These are phyloP conservation scores for Mormyrus proboscirostris DNA, from an alignment of 2,797 vertebrate species.

Conservation along the genomic window DNA sequence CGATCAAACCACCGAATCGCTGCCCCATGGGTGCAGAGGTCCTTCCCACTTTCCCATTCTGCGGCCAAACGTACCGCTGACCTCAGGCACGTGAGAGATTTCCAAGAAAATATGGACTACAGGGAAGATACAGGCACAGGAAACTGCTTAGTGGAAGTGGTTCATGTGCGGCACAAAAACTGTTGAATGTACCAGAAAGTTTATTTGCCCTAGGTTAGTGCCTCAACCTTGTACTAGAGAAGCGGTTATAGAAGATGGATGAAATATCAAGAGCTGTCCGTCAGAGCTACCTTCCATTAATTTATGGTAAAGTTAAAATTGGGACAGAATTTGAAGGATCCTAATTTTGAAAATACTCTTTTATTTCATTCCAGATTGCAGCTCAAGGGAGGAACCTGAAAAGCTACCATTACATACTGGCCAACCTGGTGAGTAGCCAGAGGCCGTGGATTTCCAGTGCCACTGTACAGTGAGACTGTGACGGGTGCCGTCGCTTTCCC, in stretches of 20 bases:
- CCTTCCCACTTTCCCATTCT: neutral
- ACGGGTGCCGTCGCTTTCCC: neutral
- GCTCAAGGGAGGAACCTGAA: constrained; percentile 85
- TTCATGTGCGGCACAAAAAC: neutral
- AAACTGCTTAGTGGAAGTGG: neutral
- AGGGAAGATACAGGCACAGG: neutral
- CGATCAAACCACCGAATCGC: constrained; percentile 47
- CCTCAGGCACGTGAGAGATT: neutral
- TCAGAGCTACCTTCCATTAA: neutral
- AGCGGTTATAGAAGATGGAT: neutral
- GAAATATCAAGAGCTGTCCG: neutral
- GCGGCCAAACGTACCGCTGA: constrained; percentile 11
- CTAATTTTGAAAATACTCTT: neutral
- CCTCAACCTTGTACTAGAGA: neutral
- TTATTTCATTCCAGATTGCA: constrained; percentile 68
- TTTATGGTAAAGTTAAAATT: neutral
- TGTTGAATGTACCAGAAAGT: neutral
- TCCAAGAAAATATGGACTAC: neutral
- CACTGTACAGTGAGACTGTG: neutral
- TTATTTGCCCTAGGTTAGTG: neutral
- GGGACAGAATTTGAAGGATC: neutral
- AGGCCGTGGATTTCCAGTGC: neutral
- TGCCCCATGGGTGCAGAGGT: constrained; percentile 41
- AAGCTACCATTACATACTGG: constrained; percentile 90
- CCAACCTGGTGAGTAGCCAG: constrained; percentile 79